These are phyloP conservation scores for Pygoscelis antarcticus DNA, from an alignment of 2,113 vertebrate species.

Conservation along the genomic window DNA sequence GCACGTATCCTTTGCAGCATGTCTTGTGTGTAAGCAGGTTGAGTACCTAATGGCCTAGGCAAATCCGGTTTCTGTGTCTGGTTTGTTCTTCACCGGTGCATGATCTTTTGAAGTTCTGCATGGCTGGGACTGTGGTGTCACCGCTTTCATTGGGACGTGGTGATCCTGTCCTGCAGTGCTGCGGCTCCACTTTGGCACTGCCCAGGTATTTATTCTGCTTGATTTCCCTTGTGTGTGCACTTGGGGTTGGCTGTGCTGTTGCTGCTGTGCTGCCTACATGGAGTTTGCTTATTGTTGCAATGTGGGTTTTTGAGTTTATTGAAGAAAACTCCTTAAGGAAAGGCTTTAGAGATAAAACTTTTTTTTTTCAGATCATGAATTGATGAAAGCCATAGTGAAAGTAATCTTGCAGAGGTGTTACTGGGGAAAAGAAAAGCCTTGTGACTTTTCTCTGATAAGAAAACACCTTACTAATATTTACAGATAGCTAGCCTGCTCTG, in stretches of 20 bases:
- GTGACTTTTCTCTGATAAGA: not conserved
- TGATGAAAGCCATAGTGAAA: not conserved
- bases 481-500: not conserved
- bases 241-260: not conserved
- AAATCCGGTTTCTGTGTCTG: not conserved
- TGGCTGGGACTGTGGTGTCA: not conserved
- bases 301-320: not conserved
- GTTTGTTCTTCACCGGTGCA: fast-evolving
- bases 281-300: not conserved
- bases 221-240: not conserved
- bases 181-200: not conserved
- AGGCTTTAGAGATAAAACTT: not conserved
- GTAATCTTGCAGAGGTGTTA: not conserved
- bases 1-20: fast-evolving
- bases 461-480: not conserved
- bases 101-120: not conserved
- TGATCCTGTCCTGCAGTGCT: not conserved
- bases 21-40: fast-evolving
- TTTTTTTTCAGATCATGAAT: not conserved
- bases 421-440: not conserved
- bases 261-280: not conserved
- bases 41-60: not conserved
- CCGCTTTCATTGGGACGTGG: fast-evolving
- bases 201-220: not conserved
- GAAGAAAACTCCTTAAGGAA: not conserved